These are phyloP conservation scores for Coelopa frigida DNA, from an alignment of 1,140 invertebrate species.

Conservation along the genomic window DNA sequence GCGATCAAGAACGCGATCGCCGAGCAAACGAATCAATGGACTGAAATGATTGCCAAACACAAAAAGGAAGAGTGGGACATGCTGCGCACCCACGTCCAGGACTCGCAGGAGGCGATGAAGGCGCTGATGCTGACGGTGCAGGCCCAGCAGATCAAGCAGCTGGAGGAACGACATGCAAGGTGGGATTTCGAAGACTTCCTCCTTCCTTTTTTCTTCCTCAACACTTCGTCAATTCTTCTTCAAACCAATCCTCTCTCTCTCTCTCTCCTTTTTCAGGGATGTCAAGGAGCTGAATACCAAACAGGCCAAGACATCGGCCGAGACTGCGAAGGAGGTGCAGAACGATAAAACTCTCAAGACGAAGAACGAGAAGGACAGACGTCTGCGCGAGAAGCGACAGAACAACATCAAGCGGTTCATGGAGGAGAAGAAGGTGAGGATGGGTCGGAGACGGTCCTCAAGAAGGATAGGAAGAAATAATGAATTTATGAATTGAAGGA, in stretches of 20 bases:
- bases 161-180: conserved; percentile 84
- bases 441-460: no score
- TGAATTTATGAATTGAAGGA: no score
- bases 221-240: not conserved
- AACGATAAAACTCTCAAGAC: conserved; percentile 96
- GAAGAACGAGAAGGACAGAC: conserved; percentile 92
- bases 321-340: conserved; percentile 90
- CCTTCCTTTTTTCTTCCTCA: not conserved
- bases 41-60: conserved; percentile 79
- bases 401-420: conserved; percentile 99
- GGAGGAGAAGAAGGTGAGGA: conserved; percentile 80
- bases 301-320: conserved; percentile 94
- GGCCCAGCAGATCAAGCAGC: conserved; percentile 78
- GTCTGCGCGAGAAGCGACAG: conserved; percentile 91
- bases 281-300: conserved; percentile 92
- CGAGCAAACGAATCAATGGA: conserved; percentile 92
- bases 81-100: conserved; percentile 71
- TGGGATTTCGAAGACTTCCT: conserved; percentile 36
- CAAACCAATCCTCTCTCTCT: not conserved
- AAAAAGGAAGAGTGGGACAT: conserved; percentile 87
- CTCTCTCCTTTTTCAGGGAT: conserved; percentile 55
- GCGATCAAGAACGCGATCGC: conserved; percentile 71
- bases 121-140: conserved; percentile 84
- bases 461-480: no score
- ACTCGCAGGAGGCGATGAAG: conserved; percentile 77